Evolutionary conservation across 2,888 invertebrate genomes (phyloP), one percentile per base, ranked within the genome.

Genomic region (Drosophila koepferae): DNA sequence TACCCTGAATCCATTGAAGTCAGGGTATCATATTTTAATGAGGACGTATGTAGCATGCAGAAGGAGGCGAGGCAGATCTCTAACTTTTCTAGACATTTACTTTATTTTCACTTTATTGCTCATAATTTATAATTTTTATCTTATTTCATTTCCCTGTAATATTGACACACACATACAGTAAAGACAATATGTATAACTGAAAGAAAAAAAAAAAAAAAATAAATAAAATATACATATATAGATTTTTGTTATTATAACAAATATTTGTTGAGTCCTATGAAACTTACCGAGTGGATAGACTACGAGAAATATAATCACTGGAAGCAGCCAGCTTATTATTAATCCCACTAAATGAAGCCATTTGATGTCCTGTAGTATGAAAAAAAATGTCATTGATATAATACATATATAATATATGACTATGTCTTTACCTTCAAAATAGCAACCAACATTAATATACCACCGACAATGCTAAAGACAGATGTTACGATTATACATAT

Each of bases 241-340:
- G 7, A 44, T 20, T 6, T 20, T 44, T 14, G 14, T 20, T 12
- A 44, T 44, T 20, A 1, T 20, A 12, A 14, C 14, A 14, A 7
- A 44, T 23, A 44, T 14, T 2, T 7, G 28, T 44, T 16, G 2
- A n/a, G 1, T 2, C 16, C 2, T 16, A 40, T 14, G 2, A 12
- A 20, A 6, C 44, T 44, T 44, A 44, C 44, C 14, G 0, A 44
- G 3, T 7, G 44, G 44, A 44, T 44, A 44, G 1, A 44, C 0
- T 0, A 7, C 0, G 1, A 14, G 2, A 2, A 12, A 2, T 2
- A 14, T 1, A 0, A 1, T 0, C 0, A 44, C 0, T 7, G 44
- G 20, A 3, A 20, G 44, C 0, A 1, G 0, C 44, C 44, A 44
- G 20, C 44, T 44, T 7, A 44, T 6, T 2, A 14, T 1, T 14